Evolutionary conservation across 2,888 invertebrate species (phyloP).

Genomic region (Callosobruchus maculatus): DNA sequence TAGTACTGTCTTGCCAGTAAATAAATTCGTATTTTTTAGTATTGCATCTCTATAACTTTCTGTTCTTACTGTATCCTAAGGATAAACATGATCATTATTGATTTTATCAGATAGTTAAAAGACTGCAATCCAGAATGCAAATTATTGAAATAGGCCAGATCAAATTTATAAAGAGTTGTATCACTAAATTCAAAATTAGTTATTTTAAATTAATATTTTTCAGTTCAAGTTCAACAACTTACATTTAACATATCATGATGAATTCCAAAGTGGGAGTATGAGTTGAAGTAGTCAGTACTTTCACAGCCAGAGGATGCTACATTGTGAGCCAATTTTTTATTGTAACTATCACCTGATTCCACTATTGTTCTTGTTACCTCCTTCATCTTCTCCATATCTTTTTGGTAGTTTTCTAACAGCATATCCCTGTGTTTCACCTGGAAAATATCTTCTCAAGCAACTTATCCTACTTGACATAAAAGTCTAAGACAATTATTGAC

Average conservation of each 20-base stretch:
- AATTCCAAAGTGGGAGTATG: slow-evolving; percentile 87
- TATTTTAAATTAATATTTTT: no score
- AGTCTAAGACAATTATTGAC: no score
- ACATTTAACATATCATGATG: slow-evolving; percentile 93
- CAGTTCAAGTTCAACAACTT: no score
- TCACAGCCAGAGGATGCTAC: slow-evolving; percentile 52
- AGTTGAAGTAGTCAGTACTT: slow-evolving; percentile 74
- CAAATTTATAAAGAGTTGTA: no score
- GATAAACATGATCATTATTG: slow-evolving; percentile 14
- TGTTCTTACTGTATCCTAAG: slow-evolving; percentile 77
- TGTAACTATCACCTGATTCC: slow-evolving; percentile 41
- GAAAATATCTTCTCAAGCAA: slow-evolving; percentile 26
- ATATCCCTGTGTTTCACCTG: slow-evolving; percentile 60
- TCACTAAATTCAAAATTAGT: no score
- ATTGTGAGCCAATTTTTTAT: slow-evolving; percentile 32
- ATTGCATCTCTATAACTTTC: slow-evolving; percentile 84
- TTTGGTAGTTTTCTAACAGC: slow-evolving; percentile 58
- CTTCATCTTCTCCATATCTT: slow-evolving; percentile 60
- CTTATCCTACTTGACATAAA: no score
- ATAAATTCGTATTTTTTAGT: slow-evolving; percentile 63
- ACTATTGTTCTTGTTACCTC: slow-evolving; percentile 57
- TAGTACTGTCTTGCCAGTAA: slow-evolving; percentile 76
- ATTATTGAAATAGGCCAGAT: no score
- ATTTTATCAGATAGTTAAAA: no score
- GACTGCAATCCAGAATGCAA: no score